phyloP scores from a whole-genome alignment of 2,888 invertebrate genomes.

The Drosophila anomalata region DNA sequence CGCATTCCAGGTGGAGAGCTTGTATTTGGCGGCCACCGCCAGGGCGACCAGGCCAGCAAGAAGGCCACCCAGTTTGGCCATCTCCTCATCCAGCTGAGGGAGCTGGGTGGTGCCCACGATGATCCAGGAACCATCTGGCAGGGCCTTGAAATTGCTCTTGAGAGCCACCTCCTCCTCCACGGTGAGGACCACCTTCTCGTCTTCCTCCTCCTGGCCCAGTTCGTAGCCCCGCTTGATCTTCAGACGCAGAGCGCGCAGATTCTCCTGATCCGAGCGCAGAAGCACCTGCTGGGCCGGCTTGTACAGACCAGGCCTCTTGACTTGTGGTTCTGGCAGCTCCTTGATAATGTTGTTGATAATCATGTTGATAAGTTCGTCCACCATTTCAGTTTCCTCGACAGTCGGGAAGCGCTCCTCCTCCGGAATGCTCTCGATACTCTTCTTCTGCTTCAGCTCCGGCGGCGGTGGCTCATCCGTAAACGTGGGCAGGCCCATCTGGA shows the following conservation, averaged over 20 bases:
- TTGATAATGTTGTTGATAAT: slow-evolving; percentile 70
- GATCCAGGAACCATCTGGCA: slow-evolving; percentile 87
- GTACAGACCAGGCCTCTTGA: slow-evolving; percentile 55
- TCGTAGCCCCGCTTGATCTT: slow-evolving; percentile 77
- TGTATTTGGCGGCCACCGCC: slow-evolving; percentile 86
- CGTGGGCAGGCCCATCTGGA: slow-evolving; percentile 70
- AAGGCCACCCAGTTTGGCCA: slow-evolving; percentile 71
- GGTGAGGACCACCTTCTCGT: slow-evolving; percentile 76
- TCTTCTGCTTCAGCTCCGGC: slow-evolving; percentile 50
- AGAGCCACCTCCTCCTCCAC: slow-evolving; percentile 85
- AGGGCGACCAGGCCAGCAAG: slow-evolving; percentile 69
- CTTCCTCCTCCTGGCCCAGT: slow-evolving; percentile 83
- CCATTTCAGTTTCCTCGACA: slow-evolving; percentile 67
- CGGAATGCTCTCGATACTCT: slow-evolving; percentile 78
- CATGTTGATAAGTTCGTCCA: slow-evolving; percentile 62
- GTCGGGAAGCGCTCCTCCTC: slow-evolving; percentile 69
- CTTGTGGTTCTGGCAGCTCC: slow-evolving; percentile 49
- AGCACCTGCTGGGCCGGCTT: slow-evolving; percentile 77
- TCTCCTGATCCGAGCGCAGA: slow-evolving; percentile 75
- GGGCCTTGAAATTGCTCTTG: slow-evolving; percentile 86
- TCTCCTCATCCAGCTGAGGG: slow-evolving; percentile 73
- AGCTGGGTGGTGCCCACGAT: slow-evolving; percentile 85
- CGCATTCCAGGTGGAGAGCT: slow-evolving; percentile 86
- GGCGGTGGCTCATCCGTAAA: slow-evolving; percentile 53
- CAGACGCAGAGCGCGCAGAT: slow-evolving; percentile 73